Evolutionary conservation across 1,140 invertebrate species (phyloP), one percentile per base, ranked within the genome.

Genomic region (Cheumatopsyche charites): DNA sequence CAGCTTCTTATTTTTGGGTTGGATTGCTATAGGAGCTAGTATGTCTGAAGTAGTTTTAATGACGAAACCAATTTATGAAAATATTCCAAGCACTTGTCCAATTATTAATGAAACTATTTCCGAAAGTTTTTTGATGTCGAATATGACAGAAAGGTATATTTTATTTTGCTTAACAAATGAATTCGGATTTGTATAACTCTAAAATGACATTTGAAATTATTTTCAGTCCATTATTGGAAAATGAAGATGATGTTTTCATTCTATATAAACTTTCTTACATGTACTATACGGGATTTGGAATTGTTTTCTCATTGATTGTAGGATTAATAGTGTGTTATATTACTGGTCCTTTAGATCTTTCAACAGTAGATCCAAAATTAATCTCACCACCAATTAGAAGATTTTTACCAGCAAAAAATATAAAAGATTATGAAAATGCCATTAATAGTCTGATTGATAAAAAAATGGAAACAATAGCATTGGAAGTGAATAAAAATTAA

Each of bases 1-100:
- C 25, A 88, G 91, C 61, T 81, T 94, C 1, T 78, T 85, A 5
- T 82, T 92, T 15, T 88, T 93, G 75, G 87, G 90, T 7, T 95
- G 92, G 92, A 89, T 96, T 12, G 29, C 63, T 12, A 71, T 74
- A 5, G 73, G 73, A 1, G 17, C 62, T 21, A 67, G 2, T 12
- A 47, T 36, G 9, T 4, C 58, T 6, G 47, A 73, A n/a, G 58
- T 73, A 3, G 26, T 55, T n/a, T 13, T 15, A 0, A 43, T 12
- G 17, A 23, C 47, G 13, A 70, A 69, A 19, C 23, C 21, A 0
- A 43, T 73, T 0, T 73, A 73, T 19, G 49, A 66, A 26, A 58
- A 66, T 13, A 45, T 62, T 41, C 9, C 25, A 25, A 13, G 25
- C 25, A 61, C 62, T 21, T 21, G 17, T 36, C 26, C 26, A 11